phyloP scores from a whole-genome alignment of 1,140 invertebrate species.

The Sycophaga agraensis region DNA sequence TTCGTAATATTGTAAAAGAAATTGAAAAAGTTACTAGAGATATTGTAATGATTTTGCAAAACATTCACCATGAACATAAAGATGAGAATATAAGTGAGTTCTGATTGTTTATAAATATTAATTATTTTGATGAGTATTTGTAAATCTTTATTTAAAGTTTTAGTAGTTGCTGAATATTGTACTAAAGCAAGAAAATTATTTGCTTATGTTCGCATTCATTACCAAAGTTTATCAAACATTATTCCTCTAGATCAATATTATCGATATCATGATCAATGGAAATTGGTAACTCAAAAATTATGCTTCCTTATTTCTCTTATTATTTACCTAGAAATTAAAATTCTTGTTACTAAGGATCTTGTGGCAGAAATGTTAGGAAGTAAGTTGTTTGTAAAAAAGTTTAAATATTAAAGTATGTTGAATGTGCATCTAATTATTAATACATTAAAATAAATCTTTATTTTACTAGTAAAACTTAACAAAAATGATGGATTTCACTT shows the following conservation, averaged over 20 bases:
- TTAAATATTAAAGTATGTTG: background rate
- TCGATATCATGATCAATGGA: constrained; percentile 83
- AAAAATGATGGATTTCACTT: constrained; percentile 77
- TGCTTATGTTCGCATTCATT: constrained; percentile 60
- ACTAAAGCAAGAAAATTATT: constrained; percentile 62
- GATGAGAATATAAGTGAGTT: constrained; percentile 60
- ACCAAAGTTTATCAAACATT: constrained; percentile 61
- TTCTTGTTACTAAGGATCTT: constrained; percentile 72
- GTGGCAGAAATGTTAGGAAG: constrained; percentile 78
- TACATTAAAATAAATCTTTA: too few species aligned
- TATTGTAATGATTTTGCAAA: constrained; percentile 69
- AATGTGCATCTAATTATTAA: background rate
- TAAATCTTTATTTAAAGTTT: constrained; percentile 33
- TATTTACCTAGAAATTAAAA: constrained; percentile 76
- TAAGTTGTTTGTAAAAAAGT: constrained; percentile 42
- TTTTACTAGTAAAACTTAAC: constrained; percentile 60
- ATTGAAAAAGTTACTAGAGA: constrained; percentile 71
- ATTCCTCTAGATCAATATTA: constrained; percentile 73
- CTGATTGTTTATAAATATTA: constrained; percentile 15
- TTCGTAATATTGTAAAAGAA: constrained; percentile 66
- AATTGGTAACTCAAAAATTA: constrained; percentile 76
- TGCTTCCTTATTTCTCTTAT: constrained; percentile 77
- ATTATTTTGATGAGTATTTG: constrained; percentile 19
- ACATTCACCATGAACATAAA: constrained; percentile 67
- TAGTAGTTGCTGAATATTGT: constrained; percentile 63